Base-by-base conservation (phyloP, 1,140 invertebrate species). In the Manduca sexta region DNA sequence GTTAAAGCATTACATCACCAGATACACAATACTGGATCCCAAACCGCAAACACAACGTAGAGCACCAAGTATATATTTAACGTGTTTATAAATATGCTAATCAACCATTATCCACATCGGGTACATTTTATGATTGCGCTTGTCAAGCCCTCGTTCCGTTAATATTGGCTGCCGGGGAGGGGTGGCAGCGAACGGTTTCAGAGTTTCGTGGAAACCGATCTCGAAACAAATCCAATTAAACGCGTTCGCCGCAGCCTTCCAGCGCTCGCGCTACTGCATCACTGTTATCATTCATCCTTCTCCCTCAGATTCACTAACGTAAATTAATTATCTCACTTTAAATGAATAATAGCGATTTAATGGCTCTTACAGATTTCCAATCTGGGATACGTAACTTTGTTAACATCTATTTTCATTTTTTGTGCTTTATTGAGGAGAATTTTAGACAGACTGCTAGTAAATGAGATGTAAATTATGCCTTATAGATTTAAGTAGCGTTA, bases 201-300 rank as follows among this genome's bases (percentile, higher is more conserved):
- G n/a, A n/a, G 45, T 37, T 53, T 49, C 44, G 34, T 46, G 41
- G 47, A 53, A 59, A 55, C 51, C 40, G 49, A 60, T 57, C 55
- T 54, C 53, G 60, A 56, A 67, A 63, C 56, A 67, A 63, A 64
- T 53, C 56, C 51, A 61, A 68, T 64, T 68, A 68, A 59, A 58
- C 45, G 40, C 44, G 34, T 31, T 18, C 39, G 34, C 49, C 44
- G 17, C 39, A 13, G n/a, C 46, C 40, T 18, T n/a, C 42, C 31
- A 8, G 42, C 39, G 11, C 14, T 48, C 45, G 4, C 47, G 44
- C 49, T 46, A 11, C 42, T 43, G 14, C 39, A 18, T 13, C 29
- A 31, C 21, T n/a, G 7, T 37, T 26, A 47, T 31, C 47, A 46
- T 21, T 18, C 49, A 48, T 45, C 48, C 45, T 40, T 45, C 45